phyloP scores from a whole-genome alignment of 2,797 vertebrate species.

The Anas capensis region DNA sequence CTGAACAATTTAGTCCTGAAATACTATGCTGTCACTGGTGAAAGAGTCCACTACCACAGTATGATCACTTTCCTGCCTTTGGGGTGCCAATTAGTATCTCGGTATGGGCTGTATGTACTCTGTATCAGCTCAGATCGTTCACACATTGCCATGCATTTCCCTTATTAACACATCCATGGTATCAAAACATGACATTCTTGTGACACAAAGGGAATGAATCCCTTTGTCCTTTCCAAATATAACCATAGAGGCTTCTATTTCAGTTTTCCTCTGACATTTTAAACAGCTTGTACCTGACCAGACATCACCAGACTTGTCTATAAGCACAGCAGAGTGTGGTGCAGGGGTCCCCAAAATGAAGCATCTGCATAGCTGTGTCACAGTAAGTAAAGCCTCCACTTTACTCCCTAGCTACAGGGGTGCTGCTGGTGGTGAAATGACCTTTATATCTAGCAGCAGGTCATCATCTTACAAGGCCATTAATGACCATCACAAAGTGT shows the following conservation, averaged over 20 bases:
- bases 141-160: background rate
- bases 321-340: rapidly evolving
- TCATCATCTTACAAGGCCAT: background rate
- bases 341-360: background rate
- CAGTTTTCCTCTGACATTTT: background rate
- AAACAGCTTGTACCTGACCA: background rate
- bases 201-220: background rate
- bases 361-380: background rate
- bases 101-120: rapidly evolving
- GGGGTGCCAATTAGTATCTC: background rate
- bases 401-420: background rate
- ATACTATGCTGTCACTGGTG: background rate
- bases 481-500: background rate
- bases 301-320: background rate
- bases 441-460: background rate
- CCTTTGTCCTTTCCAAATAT: background rate
- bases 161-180: background rate
- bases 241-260: background rate
- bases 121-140: background rate
- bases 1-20: background rate
- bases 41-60: background rate
- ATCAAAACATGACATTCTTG: rapidly evolving
- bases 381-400: background rate
- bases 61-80: background rate
- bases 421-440: background rate